A percentile compares a stretch with the other conserved stretches of the same genome.
These are phyloP conservation scores for Sarcophaga variegata DNA, from an alignment of 2,888 invertebrate species.

Conservation along the genomic window DNA sequence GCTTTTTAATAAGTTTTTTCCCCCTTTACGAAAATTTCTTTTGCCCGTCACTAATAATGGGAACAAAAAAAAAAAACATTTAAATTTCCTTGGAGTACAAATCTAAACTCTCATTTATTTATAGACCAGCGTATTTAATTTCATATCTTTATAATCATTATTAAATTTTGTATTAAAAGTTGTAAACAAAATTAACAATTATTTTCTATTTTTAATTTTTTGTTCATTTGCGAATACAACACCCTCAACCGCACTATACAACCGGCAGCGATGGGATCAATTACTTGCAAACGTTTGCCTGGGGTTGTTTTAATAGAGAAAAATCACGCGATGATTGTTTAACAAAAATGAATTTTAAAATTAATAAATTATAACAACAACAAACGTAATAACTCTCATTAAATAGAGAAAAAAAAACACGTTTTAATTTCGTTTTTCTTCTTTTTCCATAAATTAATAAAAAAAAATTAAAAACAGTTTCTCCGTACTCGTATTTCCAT, in stretches of 20 bases:
- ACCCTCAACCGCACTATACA: neutral
- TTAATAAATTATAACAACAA: neutral
- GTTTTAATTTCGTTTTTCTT: no score
- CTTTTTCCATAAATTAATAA: no score
- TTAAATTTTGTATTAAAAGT: no score
- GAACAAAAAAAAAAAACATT: neutral
- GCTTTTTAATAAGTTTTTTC: neutral
- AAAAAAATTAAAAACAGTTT: no score
- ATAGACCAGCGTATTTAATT: neutral
- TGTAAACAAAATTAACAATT: neutral
- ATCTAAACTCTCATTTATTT: neutral
- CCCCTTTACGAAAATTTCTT: neutral
- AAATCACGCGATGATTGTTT: slow-evolving; percentile 26
- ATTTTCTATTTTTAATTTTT: neutral
- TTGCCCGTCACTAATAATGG: neutral
- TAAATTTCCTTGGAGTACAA: no score
- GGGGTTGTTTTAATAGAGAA: slow-evolving; percentile 7
- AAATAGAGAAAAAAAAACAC: neutral
- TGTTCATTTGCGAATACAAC: neutral
- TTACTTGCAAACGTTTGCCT: neutral
- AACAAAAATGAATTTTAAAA: no score
- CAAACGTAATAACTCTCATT: neutral
- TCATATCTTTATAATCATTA: neutral
- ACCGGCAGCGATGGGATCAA: neutral
- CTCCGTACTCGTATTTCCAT: no score